A percentile compares a stretch with the other conserved stretches of the same genome.
These are phyloP conservation scores for Pitta sordida DNA, from an alignment of 2,113 vertebrate genomes.

Conservation along the genomic window DNA sequence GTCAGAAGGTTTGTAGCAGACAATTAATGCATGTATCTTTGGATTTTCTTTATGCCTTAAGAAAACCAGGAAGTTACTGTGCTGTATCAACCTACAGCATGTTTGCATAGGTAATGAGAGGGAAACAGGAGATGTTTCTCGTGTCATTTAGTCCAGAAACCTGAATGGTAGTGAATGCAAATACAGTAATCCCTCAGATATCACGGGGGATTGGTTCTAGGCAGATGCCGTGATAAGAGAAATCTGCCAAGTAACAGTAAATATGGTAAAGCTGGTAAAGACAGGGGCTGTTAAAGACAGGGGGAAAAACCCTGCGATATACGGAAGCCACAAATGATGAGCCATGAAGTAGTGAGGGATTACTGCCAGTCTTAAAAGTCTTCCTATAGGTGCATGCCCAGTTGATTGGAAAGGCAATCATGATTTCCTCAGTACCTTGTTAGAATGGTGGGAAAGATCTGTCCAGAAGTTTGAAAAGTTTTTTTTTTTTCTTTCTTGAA, in stretches of 20 bases:
- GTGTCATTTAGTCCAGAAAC: neutral
- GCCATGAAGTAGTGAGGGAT: too few species aligned
- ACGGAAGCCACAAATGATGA: too few species aligned
- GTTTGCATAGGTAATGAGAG: neutral
- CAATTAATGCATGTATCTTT: neutral
- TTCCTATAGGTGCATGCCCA: neutral
- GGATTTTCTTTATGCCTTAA: neutral
- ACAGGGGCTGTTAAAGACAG: too few species aligned
- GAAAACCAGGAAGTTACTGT: neutral
- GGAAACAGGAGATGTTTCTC: neutral
- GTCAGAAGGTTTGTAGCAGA: neutral
- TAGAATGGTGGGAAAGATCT: neutral
- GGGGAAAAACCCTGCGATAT: too few species aligned
- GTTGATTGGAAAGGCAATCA: neutral
- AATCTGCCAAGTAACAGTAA: too few species aligned
- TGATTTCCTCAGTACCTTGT: neutral
- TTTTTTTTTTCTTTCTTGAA: neutral
- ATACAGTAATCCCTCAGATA: too few species aligned
- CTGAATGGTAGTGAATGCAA: neutral
- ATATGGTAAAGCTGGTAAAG: too few species aligned
- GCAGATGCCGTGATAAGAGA: too few species aligned
- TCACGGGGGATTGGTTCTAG: too few species aligned
- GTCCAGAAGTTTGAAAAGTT: neutral
- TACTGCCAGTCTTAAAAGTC: neutral
- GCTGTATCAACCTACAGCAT: neutral